A percentile compares a stretch with the other conserved stretches of the same genome.
Evolutionary conservation across 2,888 invertebrate species (phyloP).

Genomic region (Volucella inanis): DNA sequence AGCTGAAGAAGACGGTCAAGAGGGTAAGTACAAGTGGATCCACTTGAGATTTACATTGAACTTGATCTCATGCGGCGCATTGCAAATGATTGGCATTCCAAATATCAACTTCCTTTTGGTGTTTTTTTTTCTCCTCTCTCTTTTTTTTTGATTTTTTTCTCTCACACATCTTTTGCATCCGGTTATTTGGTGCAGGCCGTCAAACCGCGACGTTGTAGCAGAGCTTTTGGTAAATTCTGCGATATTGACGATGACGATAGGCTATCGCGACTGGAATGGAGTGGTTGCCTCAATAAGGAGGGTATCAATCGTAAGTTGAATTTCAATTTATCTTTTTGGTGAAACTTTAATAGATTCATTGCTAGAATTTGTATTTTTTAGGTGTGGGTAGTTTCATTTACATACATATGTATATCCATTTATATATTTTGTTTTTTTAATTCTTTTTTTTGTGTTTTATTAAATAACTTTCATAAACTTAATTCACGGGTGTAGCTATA

Average conservation of each 20-base stretch:
- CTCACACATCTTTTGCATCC: neutral
- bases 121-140: neutral
- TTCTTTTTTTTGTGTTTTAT: slow-evolving; percentile 5
- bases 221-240: slow-evolving; percentile 93
- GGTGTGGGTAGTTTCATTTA: slow-evolving; percentile 14
- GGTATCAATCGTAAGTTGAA: slow-evolving; percentile 90
- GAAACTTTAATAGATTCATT: slow-evolving; percentile 6
- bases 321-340: slow-evolving; percentile 7
- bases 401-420: slow-evolving; percentile 9
- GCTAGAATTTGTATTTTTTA: slow-evolving; percentile 3
- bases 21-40: slow-evolving; percentile 84
- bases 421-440: slow-evolving; percentile 18
- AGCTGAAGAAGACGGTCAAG: slow-evolving; percentile 91
- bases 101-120: slow-evolving; percentile 11
- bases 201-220: slow-evolving; percentile 94
- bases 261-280: slow-evolving; percentile 93
- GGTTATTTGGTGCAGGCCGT: slow-evolving; percentile 85
- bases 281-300: slow-evolving; percentile 91
- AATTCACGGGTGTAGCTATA: slow-evolving; percentile 13
- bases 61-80: slow-evolving; percentile 15
- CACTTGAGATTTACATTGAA: slow-evolving; percentile 46
- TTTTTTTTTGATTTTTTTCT: slow-evolving; percentile 1
- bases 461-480: slow-evolving; percentile 33
- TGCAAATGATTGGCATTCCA: slow-evolving; percentile 28
- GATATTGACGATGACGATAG: slow-evolving; percentile 92